These are phyloP conservation scores for Aphelinus certus DNA, from an alignment of 1,140 invertebrate genomes.

Conservation along the genomic window DNA sequence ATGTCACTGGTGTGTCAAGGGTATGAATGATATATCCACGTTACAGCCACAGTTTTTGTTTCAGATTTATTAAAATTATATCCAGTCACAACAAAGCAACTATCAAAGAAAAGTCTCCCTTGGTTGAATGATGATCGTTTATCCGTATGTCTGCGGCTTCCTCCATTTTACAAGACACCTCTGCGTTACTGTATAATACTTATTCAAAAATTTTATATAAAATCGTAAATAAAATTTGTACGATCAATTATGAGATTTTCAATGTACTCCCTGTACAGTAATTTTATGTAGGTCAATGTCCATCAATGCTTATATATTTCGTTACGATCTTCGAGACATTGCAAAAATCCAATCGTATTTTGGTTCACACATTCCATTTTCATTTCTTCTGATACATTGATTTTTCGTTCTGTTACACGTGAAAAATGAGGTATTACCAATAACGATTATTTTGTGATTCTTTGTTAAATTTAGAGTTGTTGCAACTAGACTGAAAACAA, in stretches of 20 bases:
- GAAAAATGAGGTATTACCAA: no score
- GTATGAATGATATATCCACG: no score
- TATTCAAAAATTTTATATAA: slow-evolving; percentile 19
- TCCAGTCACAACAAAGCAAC: slow-evolving; percentile 22
- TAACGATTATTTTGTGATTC: no score
- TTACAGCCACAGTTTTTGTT: not conserved
- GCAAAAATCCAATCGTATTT: not conserved
- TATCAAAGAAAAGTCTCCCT: no score
- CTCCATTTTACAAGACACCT: no score
- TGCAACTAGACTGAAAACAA: no score
- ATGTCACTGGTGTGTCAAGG: no score
- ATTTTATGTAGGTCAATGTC: not conserved
- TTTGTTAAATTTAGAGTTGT: no score
- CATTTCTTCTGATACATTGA: not conserved
- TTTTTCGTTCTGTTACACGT: no score
- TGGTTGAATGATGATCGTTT: no score
- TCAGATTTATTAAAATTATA: slow-evolving; percentile 37
- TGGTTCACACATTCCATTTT: not conserved
- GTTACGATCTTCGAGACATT: not conserved
- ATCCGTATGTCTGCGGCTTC: no score
- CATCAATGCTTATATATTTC: not conserved
- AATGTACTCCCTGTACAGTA: not conserved
- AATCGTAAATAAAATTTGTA: slow-evolving; percentile 27
- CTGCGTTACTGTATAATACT: not conserved
- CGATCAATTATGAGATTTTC: not conserved